Evolutionary conservation across 2,113 vertebrate genomes (phyloP), one percentile per base, ranked within the genome.

Genomic region (Vulpes vulpes): DNA sequence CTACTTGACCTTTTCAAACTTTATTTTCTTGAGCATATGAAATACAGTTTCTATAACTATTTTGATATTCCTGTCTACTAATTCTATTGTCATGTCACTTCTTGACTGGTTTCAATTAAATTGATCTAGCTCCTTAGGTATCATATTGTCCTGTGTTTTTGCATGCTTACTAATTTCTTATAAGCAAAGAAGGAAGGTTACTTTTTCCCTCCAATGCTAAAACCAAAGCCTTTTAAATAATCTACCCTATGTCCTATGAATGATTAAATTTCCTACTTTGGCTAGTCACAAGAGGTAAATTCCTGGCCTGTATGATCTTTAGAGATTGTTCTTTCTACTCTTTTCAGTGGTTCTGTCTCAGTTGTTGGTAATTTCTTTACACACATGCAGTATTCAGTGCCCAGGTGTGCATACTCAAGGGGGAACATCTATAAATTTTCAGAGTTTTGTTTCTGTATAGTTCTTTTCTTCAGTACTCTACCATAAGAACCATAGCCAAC

Each of bases 1-100:
- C 62, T 83, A 11, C 49, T 74, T 95, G 95, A 76, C 17, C 30
- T 91, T 96, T 81, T 71, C 53, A 95, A 64, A 57, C 9, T 89
- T 96, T 69, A 69, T 91, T 95, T 97, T 93, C 74, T 95, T 57
- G 19, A 96, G 19, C 20, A 73, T 73, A 22, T 78, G 69, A 93
- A 88, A 83, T 91, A 69, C 3, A 76, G 22, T 91, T 95, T 73
- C n/a, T 93, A 11, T 95, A 96, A 78, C 49, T 62, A 32, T 64
- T 97, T 65, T 32, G 9, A 59, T 89, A 81, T 60, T 5, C 32
- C 74, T 82, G 10, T 78, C 49, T 95, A 25, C 23, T 85, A 82
- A 64, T 85, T 93, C 16, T 90, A 5, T 71, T 81, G 35, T 79
- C 80, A 11, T 86, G 3, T 62, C 30, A 62, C 64, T 91, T 95